phyloP scores from a whole-genome alignment of 2,797 vertebrate species.

The Clarias pachynema region DNA sequence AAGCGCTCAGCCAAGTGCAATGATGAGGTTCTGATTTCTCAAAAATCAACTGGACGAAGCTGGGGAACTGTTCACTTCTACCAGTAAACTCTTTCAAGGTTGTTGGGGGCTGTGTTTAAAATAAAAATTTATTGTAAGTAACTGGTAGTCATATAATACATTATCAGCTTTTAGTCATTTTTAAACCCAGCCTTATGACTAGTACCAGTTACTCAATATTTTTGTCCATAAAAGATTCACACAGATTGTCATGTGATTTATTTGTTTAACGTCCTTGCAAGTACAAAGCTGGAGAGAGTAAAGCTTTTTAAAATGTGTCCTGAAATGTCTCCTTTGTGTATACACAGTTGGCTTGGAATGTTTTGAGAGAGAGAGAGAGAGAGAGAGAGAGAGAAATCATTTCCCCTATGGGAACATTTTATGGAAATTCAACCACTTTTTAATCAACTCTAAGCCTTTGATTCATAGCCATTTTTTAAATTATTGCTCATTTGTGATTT shows the following conservation, averaged over 20 bases:
- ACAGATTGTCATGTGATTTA: not conserved
- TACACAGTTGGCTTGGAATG: not conserved
- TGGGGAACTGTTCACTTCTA: constrained; percentile 5
- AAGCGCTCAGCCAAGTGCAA: constrained; percentile 37
- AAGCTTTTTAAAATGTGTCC: not conserved
- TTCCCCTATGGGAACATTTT: constrained; percentile 18
- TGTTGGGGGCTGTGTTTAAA: not conserved
- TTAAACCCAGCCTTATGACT: not conserved
- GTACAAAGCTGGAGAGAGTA: not conserved
- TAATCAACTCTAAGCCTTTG: not conserved
- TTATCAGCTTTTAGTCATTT: not conserved
- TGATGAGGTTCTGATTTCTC: constrained; percentile 10
- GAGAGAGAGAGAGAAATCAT: not conserved
- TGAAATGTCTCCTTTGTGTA: not conserved
- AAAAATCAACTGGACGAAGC: constrained; percentile 14
- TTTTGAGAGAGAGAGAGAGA: not conserved
- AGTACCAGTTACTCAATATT: not conserved
- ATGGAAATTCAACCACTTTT: not conserved
- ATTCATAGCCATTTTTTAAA: not conserved
- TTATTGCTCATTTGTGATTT: not conserved
- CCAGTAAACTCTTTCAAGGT: not conserved
- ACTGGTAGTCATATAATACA: not conserved
- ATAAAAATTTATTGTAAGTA: not conserved
- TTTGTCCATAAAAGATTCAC: not conserved
- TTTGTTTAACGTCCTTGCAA: not conserved